phyloP scores from a whole-genome alignment of 2,888 invertebrate genomes.

The Herminia tarsipennalis region DNA sequence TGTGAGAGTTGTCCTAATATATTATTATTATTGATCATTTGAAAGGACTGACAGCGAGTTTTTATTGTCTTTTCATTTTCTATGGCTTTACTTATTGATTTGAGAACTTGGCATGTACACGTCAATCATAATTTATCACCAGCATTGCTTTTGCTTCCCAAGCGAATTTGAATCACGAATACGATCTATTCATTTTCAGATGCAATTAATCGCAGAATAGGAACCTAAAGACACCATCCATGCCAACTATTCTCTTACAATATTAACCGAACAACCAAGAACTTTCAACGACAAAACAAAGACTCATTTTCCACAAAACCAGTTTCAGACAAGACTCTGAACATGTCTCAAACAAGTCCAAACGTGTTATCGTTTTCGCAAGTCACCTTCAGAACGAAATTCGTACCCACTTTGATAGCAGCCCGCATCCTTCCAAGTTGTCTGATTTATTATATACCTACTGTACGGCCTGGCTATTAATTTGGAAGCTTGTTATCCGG shows the following conservation, averaged over 20 bases:
- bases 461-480: slow-evolving; percentile 33
- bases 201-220: too few species aligned
- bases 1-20: too few species aligned
- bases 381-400: slow-evolving; percentile 35
- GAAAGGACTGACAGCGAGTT: too few species aligned
- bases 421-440: slow-evolving; percentile 39
- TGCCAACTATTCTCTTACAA: background rate
- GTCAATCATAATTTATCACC: too few species aligned
- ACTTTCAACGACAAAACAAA: slow-evolving; percentile 9
- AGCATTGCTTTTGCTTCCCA: too few species aligned
- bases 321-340: slow-evolving; percentile 1
- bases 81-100: too few species aligned
- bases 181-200: too few species aligned
- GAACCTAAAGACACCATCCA: too few species aligned
- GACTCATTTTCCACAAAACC: background rate
- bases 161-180: too few species aligned
- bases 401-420: slow-evolving; percentile 30
- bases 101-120: too few species aligned
- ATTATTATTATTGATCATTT: too few species aligned
- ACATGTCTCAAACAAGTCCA: slow-evolving; percentile 14
- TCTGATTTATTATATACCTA: slow-evolving; percentile 44
- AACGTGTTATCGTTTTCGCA: slow-evolving; percentile 35
- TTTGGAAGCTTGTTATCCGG: slow-evolving; percentile 18
- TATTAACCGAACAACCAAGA: background rate
- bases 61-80: too few species aligned